Base-by-base conservation (phyloP, 1,140 invertebrate species). In the Bilobella aurantiaca region DNA sequence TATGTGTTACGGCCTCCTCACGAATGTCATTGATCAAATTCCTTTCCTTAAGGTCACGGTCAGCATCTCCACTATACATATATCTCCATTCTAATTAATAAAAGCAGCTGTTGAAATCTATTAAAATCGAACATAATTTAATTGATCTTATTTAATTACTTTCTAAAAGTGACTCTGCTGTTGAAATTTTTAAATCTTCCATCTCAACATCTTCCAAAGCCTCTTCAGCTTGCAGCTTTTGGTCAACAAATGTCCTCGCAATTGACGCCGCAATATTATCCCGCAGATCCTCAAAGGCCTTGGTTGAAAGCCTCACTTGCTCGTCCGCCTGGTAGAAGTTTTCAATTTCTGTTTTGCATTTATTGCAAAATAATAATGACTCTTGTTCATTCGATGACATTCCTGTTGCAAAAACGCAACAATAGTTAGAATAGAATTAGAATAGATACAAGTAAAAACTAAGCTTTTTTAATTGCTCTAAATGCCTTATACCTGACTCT, bases 51-150 rank as follows among this genome's bases (percentile, higher is more conserved):
- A 68, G 27, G n/a, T 68, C 67, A 14, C 58, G 57, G 27, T 61
- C 53, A 12, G 30, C 63, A 32, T 68, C 63, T 1, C 67, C 67
- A 42, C 64, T 65, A 23, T 69, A 69, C 14, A 65, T 32, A 28
- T 56, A 46, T 53, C 63, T 69, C 67, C 67, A 69, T 53, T 58
- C 67, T 69, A 29, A 1, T 57, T 63, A 8, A 12, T 14, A 59
- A 16, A 59, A 53, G 23, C 18, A 29, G 3, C 27, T 58, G 28
- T 23, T 59, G 8, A 65, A 42, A 46, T 64, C 49, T 12, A 57
- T 5, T 12, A 5, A 25, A 27, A 29, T 14, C 25, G 16, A 58
- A 18, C 8, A 58, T 25, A 31, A 28, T 56, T 23, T 23, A 42
- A 32, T 32, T 56, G 29, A n/a, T 42, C 32, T 2, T 1, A 37